These are phyloP conservation scores for Zosterops pallidus DNA, from an alignment of 2,113 vertebrate species.

Conservation along the genomic window DNA sequence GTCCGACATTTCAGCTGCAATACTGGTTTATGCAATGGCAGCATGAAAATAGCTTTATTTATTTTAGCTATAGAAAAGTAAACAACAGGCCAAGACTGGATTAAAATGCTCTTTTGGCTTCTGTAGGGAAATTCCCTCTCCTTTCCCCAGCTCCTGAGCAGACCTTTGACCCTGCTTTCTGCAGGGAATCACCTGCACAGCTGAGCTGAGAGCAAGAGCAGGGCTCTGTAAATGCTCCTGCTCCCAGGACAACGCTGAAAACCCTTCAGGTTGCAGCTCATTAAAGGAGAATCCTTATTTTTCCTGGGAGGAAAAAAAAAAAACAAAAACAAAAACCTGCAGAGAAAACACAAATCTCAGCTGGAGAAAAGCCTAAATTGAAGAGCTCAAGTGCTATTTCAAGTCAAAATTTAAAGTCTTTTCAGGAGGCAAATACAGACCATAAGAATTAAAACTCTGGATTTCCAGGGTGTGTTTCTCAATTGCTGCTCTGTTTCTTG, in stretches of 20 bases:
- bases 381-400: rapidly evolving
- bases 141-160: neutral
- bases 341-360: neutral
- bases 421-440: neutral
- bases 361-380: neutral
- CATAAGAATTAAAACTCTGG: rapidly evolving
- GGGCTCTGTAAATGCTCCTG: neutral
- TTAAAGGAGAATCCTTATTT: neutral
- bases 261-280: neutral
- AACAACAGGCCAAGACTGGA: neutral
- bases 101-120: neutral
- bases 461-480: neutral
- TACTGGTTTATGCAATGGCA: too few species aligned
- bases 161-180: neutral
- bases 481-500: neutral
- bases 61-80: neutral
- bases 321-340: too few species aligned
- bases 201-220: neutral
- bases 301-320: too few species aligned
- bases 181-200: neutral
- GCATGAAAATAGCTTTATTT: neutral
- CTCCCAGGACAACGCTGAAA: neutral
- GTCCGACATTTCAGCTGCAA: neutral
- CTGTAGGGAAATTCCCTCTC: neutral
- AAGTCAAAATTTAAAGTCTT: neutral